These are phyloP conservation scores for Aphidius ervi DNA, from an alignment of 1,140 invertebrate genomes.

Conservation along the genomic window DNA sequence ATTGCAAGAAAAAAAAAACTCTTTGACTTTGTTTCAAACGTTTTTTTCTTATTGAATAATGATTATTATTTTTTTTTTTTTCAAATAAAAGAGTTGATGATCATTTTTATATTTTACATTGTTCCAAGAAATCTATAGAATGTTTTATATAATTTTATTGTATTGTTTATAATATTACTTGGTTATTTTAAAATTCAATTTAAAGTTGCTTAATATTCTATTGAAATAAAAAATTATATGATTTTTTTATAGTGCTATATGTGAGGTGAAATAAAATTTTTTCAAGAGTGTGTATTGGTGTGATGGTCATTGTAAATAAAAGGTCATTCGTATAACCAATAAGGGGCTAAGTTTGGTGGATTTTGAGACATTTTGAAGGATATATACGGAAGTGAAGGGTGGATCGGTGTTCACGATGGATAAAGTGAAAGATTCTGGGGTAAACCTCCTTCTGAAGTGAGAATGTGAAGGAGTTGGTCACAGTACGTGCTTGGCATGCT, in stretches of 20 bases:
- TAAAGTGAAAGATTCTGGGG: constrained; percentile 50
- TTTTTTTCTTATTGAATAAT: too few relatives aligned
- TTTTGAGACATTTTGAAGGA: constrained; percentile 23
- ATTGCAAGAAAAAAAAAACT: constrained; percentile 45
- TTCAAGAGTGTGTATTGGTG: too few relatives aligned
- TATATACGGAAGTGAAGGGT: constrained; percentile 34
- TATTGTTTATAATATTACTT: background rate
- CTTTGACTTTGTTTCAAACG: constrained; percentile 40
- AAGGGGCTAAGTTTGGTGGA: constrained; percentile 2
- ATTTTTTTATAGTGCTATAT: too few relatives aligned
- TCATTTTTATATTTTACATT: too few relatives aligned
- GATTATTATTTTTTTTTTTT: too few relatives aligned
- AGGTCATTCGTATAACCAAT: background rate
- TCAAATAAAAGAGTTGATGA: too few relatives aligned
- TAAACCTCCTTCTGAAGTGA: constrained; percentile 8
- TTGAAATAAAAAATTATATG: too few relatives aligned
- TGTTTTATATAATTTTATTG: background rate
- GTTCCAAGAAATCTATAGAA: constrained; percentile 6
- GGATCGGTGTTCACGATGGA: constrained; percentile 48
- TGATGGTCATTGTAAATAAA: too few relatives aligned
- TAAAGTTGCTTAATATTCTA: background rate
- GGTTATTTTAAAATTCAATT: background rate
- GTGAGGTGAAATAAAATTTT: too few relatives aligned
- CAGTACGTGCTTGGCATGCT: constrained; percentile 44
- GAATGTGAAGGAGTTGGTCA: constrained; percentile 30